Evolutionary conservation across 2,113 vertebrate species (phyloP), one percentile per base, ranked within the genome.

Genomic region (Pungitius pungitius): DNA sequence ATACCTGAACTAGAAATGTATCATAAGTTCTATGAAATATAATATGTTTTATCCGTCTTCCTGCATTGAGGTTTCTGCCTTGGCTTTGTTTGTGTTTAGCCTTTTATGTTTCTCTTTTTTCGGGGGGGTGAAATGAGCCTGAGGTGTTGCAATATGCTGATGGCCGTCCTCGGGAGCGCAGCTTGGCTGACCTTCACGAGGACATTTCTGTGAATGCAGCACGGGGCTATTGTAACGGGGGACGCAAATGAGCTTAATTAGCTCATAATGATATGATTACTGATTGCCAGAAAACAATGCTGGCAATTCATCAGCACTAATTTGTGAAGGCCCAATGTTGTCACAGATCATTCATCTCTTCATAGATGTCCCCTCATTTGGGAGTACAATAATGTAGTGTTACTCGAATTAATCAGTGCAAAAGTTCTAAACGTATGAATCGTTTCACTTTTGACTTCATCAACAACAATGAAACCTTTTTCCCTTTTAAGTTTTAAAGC

Each of bases 161-260:
- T 7, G 43, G 80, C 58, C 12, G 11, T 40, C 68, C 85, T 83
- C 83, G 78, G 39, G 67, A 76, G 73, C 9, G 56, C 45, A 17
- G 78, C 82, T 75, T 87, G 90, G 88, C 80, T 86, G 87, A 90
- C 88, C 87, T 88, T 89, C 84, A 90, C 71, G 84, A 72, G 77
- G 69, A 69, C 75, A 27, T 79, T 81, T 84, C 78, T 87, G 87
- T 63, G 49, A 86, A 77, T 75, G 83, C 83, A 72, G 82, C 62
- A 26, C 58, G 73, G 43, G 69, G 70, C 62, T 7, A 33, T 81
- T 83, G 63, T 81, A 82, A 78, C 77, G 70, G 73, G 68, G 73
- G 73, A 69, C 61, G 78, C 59, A 72, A 81, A 80, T 65, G 22
- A 58, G 72, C 75, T 55, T 81, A 86, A 87, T 90, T 86, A 75